Evolutionary conservation across 2,797 vertebrate species (phyloP).

Genomic region (Sarcoramphus papa): DNA sequence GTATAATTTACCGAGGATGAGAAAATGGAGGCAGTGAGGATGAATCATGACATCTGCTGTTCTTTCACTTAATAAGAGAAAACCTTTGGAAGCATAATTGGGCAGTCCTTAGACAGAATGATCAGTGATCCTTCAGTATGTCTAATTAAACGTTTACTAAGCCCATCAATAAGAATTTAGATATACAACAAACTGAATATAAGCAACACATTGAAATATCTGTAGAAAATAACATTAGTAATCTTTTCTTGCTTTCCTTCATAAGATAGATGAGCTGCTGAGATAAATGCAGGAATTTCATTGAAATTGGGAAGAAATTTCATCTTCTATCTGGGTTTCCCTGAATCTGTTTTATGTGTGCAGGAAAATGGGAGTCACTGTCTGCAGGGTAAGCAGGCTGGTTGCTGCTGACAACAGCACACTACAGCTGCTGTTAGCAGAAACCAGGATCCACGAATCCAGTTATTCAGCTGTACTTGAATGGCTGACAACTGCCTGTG

Average conservation of each 20-base stretch:
- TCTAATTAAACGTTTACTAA: constrained; percentile 20
- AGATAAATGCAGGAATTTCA: background rate
- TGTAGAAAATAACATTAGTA: background rate
- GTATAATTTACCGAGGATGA: background rate
- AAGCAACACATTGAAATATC: background rate
- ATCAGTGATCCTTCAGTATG: background rate
- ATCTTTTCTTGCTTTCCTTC: background rate
- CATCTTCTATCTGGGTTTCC: background rate
- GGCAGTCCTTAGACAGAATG: background rate
- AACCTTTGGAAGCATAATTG: constrained; percentile 5
- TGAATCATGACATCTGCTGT: constrained; percentile 19
- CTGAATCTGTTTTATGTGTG: background rate
- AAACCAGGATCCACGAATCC: background rate
- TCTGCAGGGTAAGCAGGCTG: constrained; percentile 17
- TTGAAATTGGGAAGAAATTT: background rate
- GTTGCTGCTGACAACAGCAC: constrained; percentile 55
- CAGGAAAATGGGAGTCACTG: constrained; percentile 7
- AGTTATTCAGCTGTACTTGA: background rate
- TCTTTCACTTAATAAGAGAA: constrained; percentile 7
- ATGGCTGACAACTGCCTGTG: background rate
- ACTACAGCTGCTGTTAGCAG: constrained; percentile 15
- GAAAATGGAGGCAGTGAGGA: constrained; percentile 22
- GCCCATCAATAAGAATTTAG: constrained; percentile 5
- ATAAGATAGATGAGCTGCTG: background rate
- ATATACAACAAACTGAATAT: background rate